Percentiles rank a stretch among this genome's conserved stretches.
phyloP scores from a whole-genome alignment of 2,797 vertebrate genomes.

The Rhodeus uyekii region DNA sequence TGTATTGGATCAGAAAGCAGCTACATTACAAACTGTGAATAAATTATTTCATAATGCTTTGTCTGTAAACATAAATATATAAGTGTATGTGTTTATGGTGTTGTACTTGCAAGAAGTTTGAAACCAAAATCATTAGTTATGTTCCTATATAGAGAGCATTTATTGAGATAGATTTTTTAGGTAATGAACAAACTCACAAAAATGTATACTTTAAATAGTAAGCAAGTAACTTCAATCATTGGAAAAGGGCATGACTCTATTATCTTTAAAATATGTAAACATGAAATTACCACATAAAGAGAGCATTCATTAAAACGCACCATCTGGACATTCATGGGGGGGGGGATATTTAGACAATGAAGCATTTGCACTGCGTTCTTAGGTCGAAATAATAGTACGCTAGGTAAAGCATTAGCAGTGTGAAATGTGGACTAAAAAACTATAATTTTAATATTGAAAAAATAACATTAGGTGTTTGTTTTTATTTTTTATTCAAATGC shows the following conservation, averaged over 20 bases:
- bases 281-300: background rate
- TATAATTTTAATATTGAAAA: background rate
- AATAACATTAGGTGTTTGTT: background rate
- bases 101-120: background rate
- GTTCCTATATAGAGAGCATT: no score
- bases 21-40: background rate
- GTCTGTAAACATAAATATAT: background rate
- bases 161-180: background rate
- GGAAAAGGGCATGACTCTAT: background rate
- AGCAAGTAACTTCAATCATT: background rate
- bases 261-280: background rate
- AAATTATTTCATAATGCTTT: background rate
- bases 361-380: background rate
- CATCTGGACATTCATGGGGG: slow-evolving; percentile 1
- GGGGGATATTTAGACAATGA: background rate
- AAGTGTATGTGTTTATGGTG: background rate
- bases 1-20: background rate
- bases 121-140: background rate
- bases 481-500: no score
- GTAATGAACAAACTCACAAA: background rate
- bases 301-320: slow-evolving; percentile 13
- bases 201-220: background rate
- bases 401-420: background rate
- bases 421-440: background rate
- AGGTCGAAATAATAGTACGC: background rate